A percentile compares a stretch with the other conserved stretches of the same genome.
Evolutionary conservation across 2,113 vertebrate genomes (phyloP).

Genomic region (Anhinga anhinga): DNA sequence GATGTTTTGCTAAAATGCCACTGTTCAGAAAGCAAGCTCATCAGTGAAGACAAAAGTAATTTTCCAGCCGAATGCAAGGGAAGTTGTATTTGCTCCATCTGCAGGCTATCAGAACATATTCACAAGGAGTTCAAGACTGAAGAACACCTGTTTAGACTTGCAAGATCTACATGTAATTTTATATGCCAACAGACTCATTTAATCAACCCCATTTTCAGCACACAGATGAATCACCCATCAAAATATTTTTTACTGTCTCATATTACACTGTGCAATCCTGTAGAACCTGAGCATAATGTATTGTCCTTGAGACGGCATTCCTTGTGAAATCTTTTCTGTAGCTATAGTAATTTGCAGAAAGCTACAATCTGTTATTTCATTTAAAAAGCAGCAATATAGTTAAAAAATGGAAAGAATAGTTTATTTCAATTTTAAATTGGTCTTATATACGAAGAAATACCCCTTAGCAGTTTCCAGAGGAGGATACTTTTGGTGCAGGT

Average conservation of each 20-base stretch:
- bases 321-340: not conserved
- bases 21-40: not conserved
- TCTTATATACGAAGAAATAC: not conserved
- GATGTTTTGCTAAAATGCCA: not conserved
- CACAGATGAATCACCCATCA: not conserved
- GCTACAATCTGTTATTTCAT: not conserved
- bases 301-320: not conserved
- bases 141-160: not conserved
- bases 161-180: not conserved
- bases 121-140: not conserved
- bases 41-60: not conserved
- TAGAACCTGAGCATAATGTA: not conserved
- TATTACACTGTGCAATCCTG: not conserved
- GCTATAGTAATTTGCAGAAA: not conserved
- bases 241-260: not conserved
- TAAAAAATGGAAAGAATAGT: accelerated
- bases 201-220: not conserved
- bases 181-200: not conserved
- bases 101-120: not conserved
- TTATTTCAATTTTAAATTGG: not conserved
- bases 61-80: not conserved
- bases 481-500: not conserved
- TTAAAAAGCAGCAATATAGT: not conserved
- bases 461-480: not conserved
- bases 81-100: not conserved